Evolutionary conservation across 1,140 invertebrate species (phyloP), one percentile per base, ranked within the genome.

Genomic region (Aricia agestis): DNA sequence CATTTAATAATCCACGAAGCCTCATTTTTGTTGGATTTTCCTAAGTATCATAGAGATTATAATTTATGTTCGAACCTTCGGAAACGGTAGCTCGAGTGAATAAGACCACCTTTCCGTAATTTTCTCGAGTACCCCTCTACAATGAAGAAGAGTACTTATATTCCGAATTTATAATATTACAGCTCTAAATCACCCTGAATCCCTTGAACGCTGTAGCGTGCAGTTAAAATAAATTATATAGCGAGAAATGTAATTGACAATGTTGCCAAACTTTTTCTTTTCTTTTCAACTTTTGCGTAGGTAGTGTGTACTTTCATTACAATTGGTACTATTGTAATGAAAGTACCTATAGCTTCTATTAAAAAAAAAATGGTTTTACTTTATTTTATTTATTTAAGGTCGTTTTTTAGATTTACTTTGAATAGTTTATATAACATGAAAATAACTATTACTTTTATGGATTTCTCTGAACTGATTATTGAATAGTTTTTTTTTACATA

Each of bases 111-210:
- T 85, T 86, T 80, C 82, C 81, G 82, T 89, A 89, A 90, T 90
- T 87, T 89, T 87, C 83, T 87, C 83, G 79, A 90, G 87, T 83
- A 76, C 76, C 80, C 76, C 84, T 87, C 79, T 75, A 79, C 82
- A 84, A 83, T 83, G 82, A 85, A 79, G 79, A 80, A 88, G 85
- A 82, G 85, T 75, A 80, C 87, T 90, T 86, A 83, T 87, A 86
- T 83, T 84, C 78, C 70, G 82, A 87, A 90, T 90, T 90, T 90
- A 90, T 86, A 87, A 88, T 90, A 88, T 90, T 87, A 84, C 79
- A 81, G 82, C 82, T 82, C 83, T 85, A 87, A 86, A 87, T 84
- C 84, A 80, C 79, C 76, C 78, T 74, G 70, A 74, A 74, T 76
- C 81, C 75, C 67, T 2, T 5, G 36, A 4, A 36, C 36, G 2